Base-by-base conservation (phyloP, 2,113 vertebrate species). In the Panthera tigris region DNA sequence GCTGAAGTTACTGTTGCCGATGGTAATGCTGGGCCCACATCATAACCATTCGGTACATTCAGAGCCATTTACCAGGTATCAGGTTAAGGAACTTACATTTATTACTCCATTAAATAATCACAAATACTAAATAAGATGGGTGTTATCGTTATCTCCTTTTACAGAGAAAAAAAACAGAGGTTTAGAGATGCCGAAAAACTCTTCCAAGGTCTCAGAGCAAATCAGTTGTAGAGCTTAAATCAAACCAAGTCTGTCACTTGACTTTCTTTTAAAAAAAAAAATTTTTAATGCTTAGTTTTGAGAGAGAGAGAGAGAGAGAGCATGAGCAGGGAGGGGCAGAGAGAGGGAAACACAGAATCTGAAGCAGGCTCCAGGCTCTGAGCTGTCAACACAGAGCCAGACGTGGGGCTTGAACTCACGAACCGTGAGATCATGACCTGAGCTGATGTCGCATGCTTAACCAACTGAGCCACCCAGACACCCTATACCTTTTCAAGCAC, bases 1-100 rank as follows among this genome's bases (percentile, higher is more conserved):
- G 29, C 33, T 39, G 36, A 50, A 80, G 41, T 3, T 7, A 3
- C 16, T 4, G 3, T 7, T 29, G 25, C 19, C 16, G 12, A 14
- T 12, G 0, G 21, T 19, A 8, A n/a, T 0, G 0, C 36, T 7
- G 36, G 15, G 0, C 27, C 29, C 5, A 31, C 0, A 0, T 12
- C 31, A 3, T 0, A 21, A 18, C 41, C 4, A 15, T 1, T 71
- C 52, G 6, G 27, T 71, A n/a, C 4, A 4, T 4, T 15, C 0
- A 9, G 31, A 91, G 33, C 48, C 39, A 7, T 4, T 83, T 45
- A 18, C n/a, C 21, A 57, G n/a, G n/a, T 13, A 4, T 65, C 19
- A 29, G 33, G n/a, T 29, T 41, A 45, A 25, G 33, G 2, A 13
- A 27, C 14, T 12, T 12, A 8, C 36, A 39, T 7, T 12, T 2